Percentiles rank a stretch among this genome's conserved stretches.
These are phyloP conservation scores for Colletes gigas DNA, from an alignment of 1,140 invertebrate genomes.

Conservation along the genomic window DNA sequence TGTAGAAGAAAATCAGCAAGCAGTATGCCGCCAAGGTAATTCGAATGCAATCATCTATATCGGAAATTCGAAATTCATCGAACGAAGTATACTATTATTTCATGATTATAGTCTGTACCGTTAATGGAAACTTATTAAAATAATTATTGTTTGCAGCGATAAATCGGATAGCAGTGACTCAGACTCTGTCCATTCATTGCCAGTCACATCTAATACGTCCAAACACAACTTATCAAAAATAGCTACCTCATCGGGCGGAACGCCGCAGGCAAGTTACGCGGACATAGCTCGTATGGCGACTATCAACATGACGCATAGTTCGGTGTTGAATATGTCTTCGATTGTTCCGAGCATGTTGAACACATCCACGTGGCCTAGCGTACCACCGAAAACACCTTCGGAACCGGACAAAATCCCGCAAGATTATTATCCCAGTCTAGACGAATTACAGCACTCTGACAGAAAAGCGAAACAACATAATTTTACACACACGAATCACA, in stretches of 20 bases:
- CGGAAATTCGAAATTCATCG: neutral
- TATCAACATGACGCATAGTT: slow-evolving; percentile 74
- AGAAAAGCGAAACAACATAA: slow-evolving; percentile 70
- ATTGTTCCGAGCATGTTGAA: slow-evolving; percentile 70
- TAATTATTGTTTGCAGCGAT: slow-evolving; percentile 77
- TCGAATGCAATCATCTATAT: neutral
- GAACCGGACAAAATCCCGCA: slow-evolving; percentile 72
- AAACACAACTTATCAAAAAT: slow-evolving; percentile 75
- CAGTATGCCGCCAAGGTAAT: slow-evolving; percentile 79
- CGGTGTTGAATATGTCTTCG: slow-evolving; percentile 71
- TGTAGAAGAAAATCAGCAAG: slow-evolving; percentile 78
- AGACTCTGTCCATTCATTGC: slow-evolving; percentile 88
- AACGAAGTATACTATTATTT: slow-evolving; percentile 9
- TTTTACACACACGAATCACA: slow-evolving; percentile 66
- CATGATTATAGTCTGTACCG: neutral
- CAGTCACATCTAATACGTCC: slow-evolving; percentile 82
- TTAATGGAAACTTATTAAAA: neutral
- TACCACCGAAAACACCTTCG: slow-evolving; percentile 68
- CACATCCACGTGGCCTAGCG: slow-evolving; percentile 70
- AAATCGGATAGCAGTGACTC: slow-evolving; percentile 89
- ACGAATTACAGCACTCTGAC: slow-evolving; percentile 76
- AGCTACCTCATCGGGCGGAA: slow-evolving; percentile 78
- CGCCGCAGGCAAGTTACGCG: slow-evolving; percentile 87
- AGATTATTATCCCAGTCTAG: slow-evolving; percentile 78
- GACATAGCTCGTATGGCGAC: slow-evolving; percentile 86